Evolutionary conservation across 37 sponge, comb jelly and placozoan species (phyloP), one percentile per base, ranked within the genome.

Genomic region (Crambe crambe): DNA sequence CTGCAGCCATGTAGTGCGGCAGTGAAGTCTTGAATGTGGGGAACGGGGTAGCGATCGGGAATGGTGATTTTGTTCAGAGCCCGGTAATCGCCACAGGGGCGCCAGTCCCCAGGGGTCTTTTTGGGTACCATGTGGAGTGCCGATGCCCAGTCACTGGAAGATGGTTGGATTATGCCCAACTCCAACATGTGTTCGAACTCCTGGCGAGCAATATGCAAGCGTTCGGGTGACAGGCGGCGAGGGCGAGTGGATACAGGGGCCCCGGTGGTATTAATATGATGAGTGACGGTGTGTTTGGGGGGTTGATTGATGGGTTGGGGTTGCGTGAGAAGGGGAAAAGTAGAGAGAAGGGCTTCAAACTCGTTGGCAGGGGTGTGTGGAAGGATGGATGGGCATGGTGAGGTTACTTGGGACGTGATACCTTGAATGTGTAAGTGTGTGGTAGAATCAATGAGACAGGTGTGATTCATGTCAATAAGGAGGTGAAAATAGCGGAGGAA

Each of bases 141-240:
- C n/a, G n/a, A n/a, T n/a, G n/a, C n/a, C n/a, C n/a, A n/a, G n/a
- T n/a, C n/a, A n/a, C n/a, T n/a, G n/a, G n/a, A n/a, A n/a, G n/a
- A n/a, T n/a, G n/a, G n/a, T n/a, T n/a, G 78, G 82, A 71, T 88
- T 84, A 37, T 89, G 66, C 22, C 81, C 75, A 0, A 80, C 87
- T 21, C 64, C 6, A 21, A 62, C 68, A 26, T 18, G 54, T 18
- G 9, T 15, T 18, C 9, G n/a, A n/a, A n/a, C n/a, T n/a, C n/a
- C n/a, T n/a, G n/a, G n/a, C n/a, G n/a, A n/a, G n/a, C n/a, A n/a
- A n/a, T n/a, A n/a, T n/a, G n/a, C n/a, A n/a, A n/a, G 54, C 15
- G 54, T 51, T 51, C 54, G 15, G 15, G 54, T 51, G 9, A 9
- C 15, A 77, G 72, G 57, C 78, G 69, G 25, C 78, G 37, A 12